Percentiles rank a stretch among this genome's conserved stretches.
These are phyloP conservation scores for Chamaea fasciata DNA, from an alignment of 2,113 vertebrate genomes.

Conservation along the genomic window DNA sequence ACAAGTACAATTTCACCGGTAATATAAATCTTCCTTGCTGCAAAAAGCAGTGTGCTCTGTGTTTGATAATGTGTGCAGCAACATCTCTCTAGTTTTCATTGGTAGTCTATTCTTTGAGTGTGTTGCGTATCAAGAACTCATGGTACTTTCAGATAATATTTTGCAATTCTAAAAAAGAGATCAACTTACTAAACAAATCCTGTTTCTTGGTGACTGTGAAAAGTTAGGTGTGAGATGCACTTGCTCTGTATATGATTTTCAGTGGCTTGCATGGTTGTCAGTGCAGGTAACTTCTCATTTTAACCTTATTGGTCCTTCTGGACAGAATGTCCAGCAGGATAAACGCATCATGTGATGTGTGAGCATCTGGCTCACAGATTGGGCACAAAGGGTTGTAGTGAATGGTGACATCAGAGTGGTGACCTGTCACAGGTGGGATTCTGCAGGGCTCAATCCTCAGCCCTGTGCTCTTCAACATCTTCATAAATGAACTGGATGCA, in stretches of 20 bases:
- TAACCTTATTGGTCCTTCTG: background rate
- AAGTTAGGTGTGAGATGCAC: background rate
- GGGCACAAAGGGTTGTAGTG: background rate
- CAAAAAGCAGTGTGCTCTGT: background rate
- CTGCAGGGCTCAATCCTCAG: background rate
- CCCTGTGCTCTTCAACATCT: background rate
- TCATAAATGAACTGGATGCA: background rate
- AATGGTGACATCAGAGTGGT: background rate
- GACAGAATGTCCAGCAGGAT: background rate
- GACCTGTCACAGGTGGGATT: background rate
- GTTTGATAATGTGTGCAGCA: background rate
- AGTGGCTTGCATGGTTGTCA: background rate
- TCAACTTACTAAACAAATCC: background rate
- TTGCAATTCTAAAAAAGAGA: background rate
- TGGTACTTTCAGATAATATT: background rate
- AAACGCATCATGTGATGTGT: background rate
- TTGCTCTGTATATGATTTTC: background rate
- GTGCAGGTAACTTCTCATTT: background rate
- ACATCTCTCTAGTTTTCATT: background rate
- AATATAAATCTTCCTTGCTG: slow-evolving; percentile 38
- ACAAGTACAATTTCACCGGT: slow-evolving; percentile 91
- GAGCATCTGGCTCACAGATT: background rate
- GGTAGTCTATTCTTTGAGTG: background rate
- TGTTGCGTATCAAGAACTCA: background rate
- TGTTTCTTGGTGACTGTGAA: background rate